Evolutionary conservation across 2,797 vertebrate species (phyloP).

Genomic region (Limosa lapponica): DNA sequence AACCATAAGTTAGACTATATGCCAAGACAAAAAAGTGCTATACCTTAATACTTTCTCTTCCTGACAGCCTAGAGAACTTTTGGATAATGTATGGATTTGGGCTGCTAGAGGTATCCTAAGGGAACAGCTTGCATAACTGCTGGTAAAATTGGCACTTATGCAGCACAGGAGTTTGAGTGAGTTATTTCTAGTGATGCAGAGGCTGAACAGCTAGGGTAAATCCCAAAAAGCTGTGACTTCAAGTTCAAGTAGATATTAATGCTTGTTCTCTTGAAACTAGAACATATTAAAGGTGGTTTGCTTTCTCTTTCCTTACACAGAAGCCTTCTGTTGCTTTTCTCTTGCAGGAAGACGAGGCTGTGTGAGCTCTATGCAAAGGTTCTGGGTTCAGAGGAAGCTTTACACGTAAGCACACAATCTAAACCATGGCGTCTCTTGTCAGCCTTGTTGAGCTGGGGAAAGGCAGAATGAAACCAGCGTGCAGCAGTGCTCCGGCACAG

Average conservation of each 20-base stretch:
- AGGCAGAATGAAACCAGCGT: not conserved
- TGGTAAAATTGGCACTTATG: not conserved
- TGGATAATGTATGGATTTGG: not conserved
- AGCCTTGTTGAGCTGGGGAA: not conserved
- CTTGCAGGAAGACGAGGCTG: conserved; percentile 85
- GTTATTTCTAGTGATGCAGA: not conserved
- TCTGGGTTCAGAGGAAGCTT: conserved; percentile 89
- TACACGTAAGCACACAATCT: conserved; percentile 84
- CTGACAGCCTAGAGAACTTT: not conserved
- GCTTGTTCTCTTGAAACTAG: not conserved
- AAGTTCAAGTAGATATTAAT: not conserved
- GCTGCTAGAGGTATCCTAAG: not conserved
- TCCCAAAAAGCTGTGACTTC: not conserved
- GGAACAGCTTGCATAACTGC: not conserved
- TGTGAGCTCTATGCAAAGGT: conserved; percentile 95
- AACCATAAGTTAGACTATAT: not conserved
- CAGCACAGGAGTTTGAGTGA: not conserved
- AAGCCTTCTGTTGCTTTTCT: conserved; percentile 21
- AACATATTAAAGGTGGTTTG: not conserved
- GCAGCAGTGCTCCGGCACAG: not conserved
- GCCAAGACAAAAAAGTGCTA: not conserved
- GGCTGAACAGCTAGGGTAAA: not conserved
- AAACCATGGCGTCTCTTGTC: fast-evolving
- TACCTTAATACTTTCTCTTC: not conserved
- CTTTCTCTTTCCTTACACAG: not conserved